Base-by-base conservation (phyloP, 1,140 invertebrate species). In the Halyomorpha halys region DNA sequence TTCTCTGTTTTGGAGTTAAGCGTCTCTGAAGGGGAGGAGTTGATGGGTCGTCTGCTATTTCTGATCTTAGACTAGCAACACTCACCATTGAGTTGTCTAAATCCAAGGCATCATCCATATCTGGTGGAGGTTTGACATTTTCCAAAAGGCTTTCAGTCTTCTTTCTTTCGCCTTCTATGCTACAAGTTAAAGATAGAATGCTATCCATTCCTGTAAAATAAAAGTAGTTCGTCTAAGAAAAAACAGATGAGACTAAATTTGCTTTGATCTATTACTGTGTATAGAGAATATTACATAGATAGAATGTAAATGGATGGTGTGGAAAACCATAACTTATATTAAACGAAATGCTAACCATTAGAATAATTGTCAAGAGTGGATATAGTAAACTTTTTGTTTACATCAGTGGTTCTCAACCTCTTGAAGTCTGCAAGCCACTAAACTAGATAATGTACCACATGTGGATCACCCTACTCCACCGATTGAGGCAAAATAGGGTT, bases 41-140 rank as follows among this genome's bases (percentile, higher is more conserved):
- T 14, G 63, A 64, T 65, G 18, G 66, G 47, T 72, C 71, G 34
- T 72, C 71, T 21, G 68, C 70, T 25, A 72, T 61, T 66, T 72
- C 71, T 0, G 71, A 72, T 15, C 34, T 66, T 39, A 92, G 88
- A 70, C 88, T 91, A 0, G 86, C 86, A 1, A 92, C 85, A 63
- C 89, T 92, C 11, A 90, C 75, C 82, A 91, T 89, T 68, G 84
- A 87, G 44, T 83, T 85, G 68, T 88, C 86, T 78, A 91, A 84
- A 59, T 83, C 83, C 19, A 76, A 74, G 4, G 75, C 73, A 67
- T 89, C 82, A 54, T 89, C 86, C 83, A 92, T 84, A 67, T 86
- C 80, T 0, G 88, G 89, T 0, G 90, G 89, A 16, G 89, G 89
- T 69, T 89, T 88, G 1, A 90, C 82, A 67, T 87, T 87, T 21